A percentile compares a stretch with the other conserved stretches of the same genome.
Evolutionary conservation across 2,888 invertebrate species (phyloP).

Genomic region (Sarcophaga caerulescens): DNA sequence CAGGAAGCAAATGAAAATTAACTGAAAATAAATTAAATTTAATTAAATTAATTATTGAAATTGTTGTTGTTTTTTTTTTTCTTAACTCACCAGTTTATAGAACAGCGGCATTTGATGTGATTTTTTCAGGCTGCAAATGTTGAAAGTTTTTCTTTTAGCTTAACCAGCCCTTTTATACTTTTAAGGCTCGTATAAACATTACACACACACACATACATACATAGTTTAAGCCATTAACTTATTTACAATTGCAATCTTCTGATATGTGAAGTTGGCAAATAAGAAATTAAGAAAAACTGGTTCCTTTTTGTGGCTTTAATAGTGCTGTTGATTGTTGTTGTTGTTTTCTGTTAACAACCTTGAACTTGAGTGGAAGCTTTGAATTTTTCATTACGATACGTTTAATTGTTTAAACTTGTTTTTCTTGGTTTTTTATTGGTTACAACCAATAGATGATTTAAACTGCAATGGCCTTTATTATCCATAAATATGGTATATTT

Average conservation of each 20-base stretch:
- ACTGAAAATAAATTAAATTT: constrained; percentile 18
- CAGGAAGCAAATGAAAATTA: constrained; percentile 40
- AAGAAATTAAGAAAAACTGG: constrained; percentile 1
- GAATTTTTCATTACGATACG: no score
- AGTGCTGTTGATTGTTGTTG: background rate
- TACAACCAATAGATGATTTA: no score
- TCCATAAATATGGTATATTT: no score
- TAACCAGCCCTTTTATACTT: constrained; percentile 35
- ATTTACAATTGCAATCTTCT: no score
- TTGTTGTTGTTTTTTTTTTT: background rate
- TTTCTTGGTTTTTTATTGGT: background rate
- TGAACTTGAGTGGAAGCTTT: constrained; percentile 29
- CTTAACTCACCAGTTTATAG: constrained; percentile 45
- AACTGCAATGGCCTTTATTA: no score
- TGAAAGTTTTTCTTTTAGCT: constrained; percentile 31
- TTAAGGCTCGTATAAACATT: background rate
- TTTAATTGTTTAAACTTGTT: background rate
- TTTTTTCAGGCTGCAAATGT: background rate
- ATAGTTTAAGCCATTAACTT: background rate
- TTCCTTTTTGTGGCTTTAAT: background rate
- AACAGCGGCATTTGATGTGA: constrained; percentile 6
- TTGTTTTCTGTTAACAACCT: constrained; percentile 15
- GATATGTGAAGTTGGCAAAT: no score
- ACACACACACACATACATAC: constrained; percentile 1
- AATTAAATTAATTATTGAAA: background rate